These are phyloP conservation scores for Zaprionus nigranus DNA, from an alignment of 1,140 invertebrate species.

Conservation along the genomic window DNA sequence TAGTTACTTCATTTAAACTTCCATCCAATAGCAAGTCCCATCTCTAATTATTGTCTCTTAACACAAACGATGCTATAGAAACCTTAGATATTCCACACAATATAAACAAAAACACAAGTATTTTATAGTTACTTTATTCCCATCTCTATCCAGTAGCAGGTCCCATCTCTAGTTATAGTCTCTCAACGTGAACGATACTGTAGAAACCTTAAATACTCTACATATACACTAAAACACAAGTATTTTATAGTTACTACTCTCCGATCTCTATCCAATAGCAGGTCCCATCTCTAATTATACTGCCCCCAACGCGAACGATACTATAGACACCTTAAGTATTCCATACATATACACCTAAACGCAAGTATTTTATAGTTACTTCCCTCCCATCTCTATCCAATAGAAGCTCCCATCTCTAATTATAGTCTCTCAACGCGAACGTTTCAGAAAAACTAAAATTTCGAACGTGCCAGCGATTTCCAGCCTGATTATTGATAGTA, in stretches of 20 bases:
- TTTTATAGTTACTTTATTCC: not conserved
- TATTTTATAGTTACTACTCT: too few relatives aligned
- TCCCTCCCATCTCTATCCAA: not conserved
- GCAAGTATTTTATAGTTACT: not conserved
- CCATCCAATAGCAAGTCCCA: too few relatives aligned
- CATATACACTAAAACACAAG: too few relatives aligned
- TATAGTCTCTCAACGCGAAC: not conserved
- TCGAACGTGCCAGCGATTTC: slow-evolving; percentile 63
- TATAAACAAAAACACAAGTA: not conserved
- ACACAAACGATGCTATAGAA: too few relatives aligned
- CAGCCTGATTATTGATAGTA: slow-evolving; percentile 49
- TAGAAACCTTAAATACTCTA: not conserved
- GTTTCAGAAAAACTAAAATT: slow-evolving; percentile 8
- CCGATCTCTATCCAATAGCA: too few relatives aligned
- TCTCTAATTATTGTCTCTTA: too few relatives aligned
- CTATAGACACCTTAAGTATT: too few relatives aligned
- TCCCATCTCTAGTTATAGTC: slow-evolving; percentile 4
- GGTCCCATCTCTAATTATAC: too few relatives aligned
- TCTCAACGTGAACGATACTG: not conserved
- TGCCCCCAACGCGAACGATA: too few relatives aligned
- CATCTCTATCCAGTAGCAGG: not conserved
- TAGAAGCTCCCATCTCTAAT: slow-evolving; percentile 2
- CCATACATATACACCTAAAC: not conserved
- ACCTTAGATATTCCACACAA: not conserved
- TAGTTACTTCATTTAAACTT: too few relatives aligned